Base-by-base conservation (phyloP, 1,140 invertebrate genomes). In the Nasonia longicornis region DNA sequence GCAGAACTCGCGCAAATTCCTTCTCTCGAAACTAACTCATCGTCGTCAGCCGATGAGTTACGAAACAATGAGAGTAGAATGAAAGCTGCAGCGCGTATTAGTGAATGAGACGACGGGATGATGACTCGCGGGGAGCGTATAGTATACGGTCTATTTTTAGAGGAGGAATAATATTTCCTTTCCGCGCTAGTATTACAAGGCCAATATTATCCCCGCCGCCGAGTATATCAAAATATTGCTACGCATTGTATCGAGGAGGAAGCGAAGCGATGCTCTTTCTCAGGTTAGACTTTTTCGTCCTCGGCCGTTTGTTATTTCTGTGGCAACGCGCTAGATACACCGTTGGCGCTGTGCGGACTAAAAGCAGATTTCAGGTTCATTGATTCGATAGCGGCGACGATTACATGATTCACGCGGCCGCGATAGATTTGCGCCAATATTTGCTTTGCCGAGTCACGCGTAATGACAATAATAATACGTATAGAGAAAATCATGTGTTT, bases 221-320 rank as follows among this genome's bases (percentile, higher is more conserved):
- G 1, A 67, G 35, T 31, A 48, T 48, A 48, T 48, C 38, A 31
- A 22, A 48, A 69, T 48, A 69, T 77, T n/a, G 38, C n/a, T 26
- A 77, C 75, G 42, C 66, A 77, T 77, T 67, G 63, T 77, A 67
- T 77, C 12, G 58, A 66, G 3, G 35, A 77, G 63, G 75, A 77
- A 67, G 74, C 31, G n/a, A 35, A 76, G 26, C 12, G 66, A 10
- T 64, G 16, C 12, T 16, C 16, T 52, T 20, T 52, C 52, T 7
- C 16, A 14, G 52, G 6, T 1, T n/a, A n/a, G 52, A 58, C 16
- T 67, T 70, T 66, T 70, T 78, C n/a, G 2, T 70, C 26, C 1
- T 26, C 26, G 26, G 42, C n/a, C 4, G 22, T 70, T 77, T 78
- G 67, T 70, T 78, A 78, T 78, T 78, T 78, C 77, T 70, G 58